Conservation (phyloP, 2,797 vertebrate species). For the Yasuhikotakia modesta region DNA sequence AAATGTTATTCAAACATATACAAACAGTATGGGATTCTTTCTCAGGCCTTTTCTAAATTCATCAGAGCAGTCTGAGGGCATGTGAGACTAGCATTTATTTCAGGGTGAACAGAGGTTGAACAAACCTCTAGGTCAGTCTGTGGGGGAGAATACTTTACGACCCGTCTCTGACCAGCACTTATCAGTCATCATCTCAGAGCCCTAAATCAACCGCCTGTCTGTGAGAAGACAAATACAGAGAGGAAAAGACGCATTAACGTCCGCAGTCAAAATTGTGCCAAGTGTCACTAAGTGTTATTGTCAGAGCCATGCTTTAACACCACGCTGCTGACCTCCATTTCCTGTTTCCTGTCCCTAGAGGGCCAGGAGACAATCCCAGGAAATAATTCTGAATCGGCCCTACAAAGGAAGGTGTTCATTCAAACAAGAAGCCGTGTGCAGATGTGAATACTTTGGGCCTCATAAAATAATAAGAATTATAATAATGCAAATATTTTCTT, state of each 20-base stretch:
- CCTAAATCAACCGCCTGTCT: conserved; percentile 61
- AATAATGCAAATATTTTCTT: conserved; percentile 10
- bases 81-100: conserved; percentile 29
- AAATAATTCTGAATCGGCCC: conserved; percentile 64
- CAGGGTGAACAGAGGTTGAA: conserved; percentile 37
- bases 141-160: conserved; percentile 47
- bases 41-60: conserved; percentile 2
- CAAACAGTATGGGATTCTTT: conserved; percentile 13
- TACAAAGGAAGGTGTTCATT: conserved; percentile 57
- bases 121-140: conserved; percentile 57
- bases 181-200: conserved; percentile 50
- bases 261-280: conserved; percentile 62
- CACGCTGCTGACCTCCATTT: conserved; percentile 65
- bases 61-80: conserved; percentile 1
- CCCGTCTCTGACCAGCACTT: conserved; percentile 26
- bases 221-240: conserved; percentile 70
- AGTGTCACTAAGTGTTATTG: conserved; percentile 68
- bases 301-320: conserved; percentile 64
- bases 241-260: conserved; percentile 71
- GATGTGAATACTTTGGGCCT: conserved; percentile 34
- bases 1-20: conserved; percentile 4
- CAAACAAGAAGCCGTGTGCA: conserved; percentile 41
- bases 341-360: conserved; percentile 68
- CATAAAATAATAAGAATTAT: conserved; percentile 24
- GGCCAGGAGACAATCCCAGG: conserved; percentile 71